A percentile compares a stretch with the other conserved stretches of the same genome.
Conservation (phyloP, 2,888 invertebrate genomes). For the Clepsis dumicolana region DNA sequence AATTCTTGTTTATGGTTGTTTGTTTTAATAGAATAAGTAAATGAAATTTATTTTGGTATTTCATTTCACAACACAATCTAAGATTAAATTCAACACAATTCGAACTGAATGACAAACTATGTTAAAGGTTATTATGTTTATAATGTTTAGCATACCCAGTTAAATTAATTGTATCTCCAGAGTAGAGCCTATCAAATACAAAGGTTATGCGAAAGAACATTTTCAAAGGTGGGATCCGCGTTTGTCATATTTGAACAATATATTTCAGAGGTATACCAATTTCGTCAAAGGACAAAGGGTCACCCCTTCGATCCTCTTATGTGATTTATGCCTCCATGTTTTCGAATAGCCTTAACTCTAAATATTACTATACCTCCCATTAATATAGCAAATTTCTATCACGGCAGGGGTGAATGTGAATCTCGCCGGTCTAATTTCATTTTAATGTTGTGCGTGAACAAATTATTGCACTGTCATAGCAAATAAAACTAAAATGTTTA, state of each 20-base stretch:
- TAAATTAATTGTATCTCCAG: neutral
- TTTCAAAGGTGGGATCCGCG: neutral
- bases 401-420: conserved; percentile 57
- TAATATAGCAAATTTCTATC: conserved; percentile 37
- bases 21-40: too few species aligned
- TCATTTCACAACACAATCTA: too few species aligned
- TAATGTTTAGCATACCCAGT: neutral
- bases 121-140: too few species aligned
- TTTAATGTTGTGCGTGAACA: conserved; percentile 82
- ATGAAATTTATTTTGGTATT: too few species aligned
- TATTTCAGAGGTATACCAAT: conserved; percentile 34
- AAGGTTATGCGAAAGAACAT: conserved; percentile 5
- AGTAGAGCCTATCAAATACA: neutral
- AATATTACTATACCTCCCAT: conserved; percentile 79
- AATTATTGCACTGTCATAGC: conserved; percentile 82
- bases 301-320: conserved; percentile 72
- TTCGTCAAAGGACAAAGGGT: conserved; percentile 52
- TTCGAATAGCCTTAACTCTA: conserved; percentile 58
- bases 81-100: too few species aligned
- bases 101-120: too few species aligned
- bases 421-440: conserved; percentile 77
- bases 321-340: conserved; percentile 74
- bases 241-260: conserved; percentile 37
- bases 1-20: too few species aligned
- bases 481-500: conserved; percentile 74